A percentile compares a stretch with the other conserved stretches of the same genome.
These are phyloP conservation scores for Lepidostoma basale DNA, from an alignment of 1,140 invertebrate species.

Conservation along the genomic window DNA sequence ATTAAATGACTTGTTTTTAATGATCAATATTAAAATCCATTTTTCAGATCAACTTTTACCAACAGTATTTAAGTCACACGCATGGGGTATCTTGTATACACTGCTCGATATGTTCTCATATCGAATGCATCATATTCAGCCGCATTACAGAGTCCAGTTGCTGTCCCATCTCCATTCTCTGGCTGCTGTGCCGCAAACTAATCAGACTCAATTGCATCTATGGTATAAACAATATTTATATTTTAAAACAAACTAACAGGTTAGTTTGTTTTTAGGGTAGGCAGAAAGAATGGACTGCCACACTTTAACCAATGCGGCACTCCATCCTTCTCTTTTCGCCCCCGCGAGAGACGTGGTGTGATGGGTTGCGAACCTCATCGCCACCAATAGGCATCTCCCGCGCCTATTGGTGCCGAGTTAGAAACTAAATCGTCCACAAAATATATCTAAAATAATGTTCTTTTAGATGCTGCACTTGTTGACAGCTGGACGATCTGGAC, in stretches of 20 bases:
- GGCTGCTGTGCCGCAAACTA: conserved; percentile 88
- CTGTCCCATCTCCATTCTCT: conserved; percentile 88
- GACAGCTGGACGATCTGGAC: too few species aligned
- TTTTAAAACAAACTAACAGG: background rate
- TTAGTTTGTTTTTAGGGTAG: background rate
- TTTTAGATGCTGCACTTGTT: too few species aligned
- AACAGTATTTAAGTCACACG: conserved; percentile 89
- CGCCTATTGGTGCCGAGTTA: too few species aligned
- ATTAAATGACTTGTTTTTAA: background rate
- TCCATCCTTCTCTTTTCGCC: too few species aligned
- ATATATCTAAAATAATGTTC: too few species aligned
- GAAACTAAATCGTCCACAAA: too few species aligned
- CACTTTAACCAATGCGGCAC: too few species aligned
- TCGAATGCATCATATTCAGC: conserved; percentile 93
- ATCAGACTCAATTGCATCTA: conserved; percentile 92
- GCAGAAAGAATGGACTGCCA: too few species aligned
- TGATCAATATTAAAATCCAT: conserved; percentile 6
- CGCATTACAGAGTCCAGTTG: conserved; percentile 91
- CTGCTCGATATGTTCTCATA: conserved; percentile 97
- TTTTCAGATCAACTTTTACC: conserved; percentile 82
- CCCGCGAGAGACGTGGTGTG: too few species aligned
- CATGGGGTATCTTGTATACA: conserved; percentile 94
- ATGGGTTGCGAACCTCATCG: too few species aligned
- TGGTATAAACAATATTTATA: conserved; percentile 63
- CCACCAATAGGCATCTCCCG: too few species aligned